phyloP scores from a whole-genome alignment of 2,797 vertebrate species.

The Danio aesculapii region DNA sequence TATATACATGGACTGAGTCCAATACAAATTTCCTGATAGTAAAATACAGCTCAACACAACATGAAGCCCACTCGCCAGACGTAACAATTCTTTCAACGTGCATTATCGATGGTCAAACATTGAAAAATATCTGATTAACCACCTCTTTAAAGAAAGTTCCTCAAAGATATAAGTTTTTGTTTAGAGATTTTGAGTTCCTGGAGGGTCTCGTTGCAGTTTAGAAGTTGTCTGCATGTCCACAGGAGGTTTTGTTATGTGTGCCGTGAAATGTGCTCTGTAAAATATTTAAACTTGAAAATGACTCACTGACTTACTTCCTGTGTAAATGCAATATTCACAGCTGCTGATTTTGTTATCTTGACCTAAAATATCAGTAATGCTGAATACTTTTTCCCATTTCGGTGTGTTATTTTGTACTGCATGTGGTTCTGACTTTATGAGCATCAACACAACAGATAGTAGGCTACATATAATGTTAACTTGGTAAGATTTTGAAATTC shows the following conservation, averaged over 20 bases:
- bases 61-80: too few species aligned
- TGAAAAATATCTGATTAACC: too few species aligned
- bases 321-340: constrained; percentile 53
- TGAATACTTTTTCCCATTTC: neutral
- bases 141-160: neutral
- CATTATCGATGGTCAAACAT: too few species aligned
- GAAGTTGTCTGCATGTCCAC: constrained; percentile 54
- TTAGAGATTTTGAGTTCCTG: constrained; percentile 36
- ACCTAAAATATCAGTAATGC: constrained; percentile 4
- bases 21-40: too few species aligned
- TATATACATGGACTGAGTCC: too few species aligned
- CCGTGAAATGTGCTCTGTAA: constrained; percentile 64
- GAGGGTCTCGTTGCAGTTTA: constrained; percentile 45
- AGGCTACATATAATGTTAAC: too few species aligned
- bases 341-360: constrained; percentile 36
- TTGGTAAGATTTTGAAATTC: too few species aligned
- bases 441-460: too few species aligned
- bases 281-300: constrained; percentile 69
- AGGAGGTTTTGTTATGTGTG: constrained; percentile 64
- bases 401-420: neutral
- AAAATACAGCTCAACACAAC: too few species aligned
- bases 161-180: constrained; percentile 5
- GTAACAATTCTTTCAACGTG: too few species aligned
- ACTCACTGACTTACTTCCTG: constrained; percentile 64
- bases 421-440: constrained; percentile 1